Evolutionary conservation across 2,797 vertebrate species (phyloP).

Genomic region (Tachyglossus aculeatus): DNA sequence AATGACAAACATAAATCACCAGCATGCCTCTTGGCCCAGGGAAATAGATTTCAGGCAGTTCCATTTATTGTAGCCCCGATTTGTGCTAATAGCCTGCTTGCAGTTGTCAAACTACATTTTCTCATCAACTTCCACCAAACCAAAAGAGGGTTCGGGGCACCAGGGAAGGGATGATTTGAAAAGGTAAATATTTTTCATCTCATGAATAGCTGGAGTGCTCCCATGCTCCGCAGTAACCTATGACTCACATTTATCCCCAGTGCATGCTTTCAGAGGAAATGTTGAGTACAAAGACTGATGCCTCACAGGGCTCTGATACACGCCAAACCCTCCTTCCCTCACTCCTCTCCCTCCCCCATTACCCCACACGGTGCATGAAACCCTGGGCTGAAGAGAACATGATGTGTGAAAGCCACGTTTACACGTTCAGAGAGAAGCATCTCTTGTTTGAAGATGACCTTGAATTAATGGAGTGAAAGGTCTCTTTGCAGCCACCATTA

Average conservation of each 20-base stretch:
- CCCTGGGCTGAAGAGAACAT: too few species aligned
- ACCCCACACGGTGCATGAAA: neutral
- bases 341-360: neutral
- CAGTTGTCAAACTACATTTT: neutral
- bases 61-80: neutral
- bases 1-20: neutral
- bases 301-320: neutral
- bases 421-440: neutral
- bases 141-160: neutral
- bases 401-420: neutral
- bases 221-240: neutral
- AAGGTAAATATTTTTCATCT: constrained; percentile 6
- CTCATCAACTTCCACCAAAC: neutral
- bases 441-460: neutral
- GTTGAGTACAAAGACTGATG: neutral
- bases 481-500: too few species aligned
- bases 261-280: neutral
- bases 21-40: neutral
- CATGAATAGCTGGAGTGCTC: neutral
- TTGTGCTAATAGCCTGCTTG: neutral
- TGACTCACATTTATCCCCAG: neutral
- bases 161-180: neutral
- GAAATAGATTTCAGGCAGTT: accelerated
- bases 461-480: too few species aligned
- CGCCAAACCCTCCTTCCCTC: accelerated